Conservation (phyloP, 92 coral and sea anemone species). For the Diadumene lineata region DNA sequence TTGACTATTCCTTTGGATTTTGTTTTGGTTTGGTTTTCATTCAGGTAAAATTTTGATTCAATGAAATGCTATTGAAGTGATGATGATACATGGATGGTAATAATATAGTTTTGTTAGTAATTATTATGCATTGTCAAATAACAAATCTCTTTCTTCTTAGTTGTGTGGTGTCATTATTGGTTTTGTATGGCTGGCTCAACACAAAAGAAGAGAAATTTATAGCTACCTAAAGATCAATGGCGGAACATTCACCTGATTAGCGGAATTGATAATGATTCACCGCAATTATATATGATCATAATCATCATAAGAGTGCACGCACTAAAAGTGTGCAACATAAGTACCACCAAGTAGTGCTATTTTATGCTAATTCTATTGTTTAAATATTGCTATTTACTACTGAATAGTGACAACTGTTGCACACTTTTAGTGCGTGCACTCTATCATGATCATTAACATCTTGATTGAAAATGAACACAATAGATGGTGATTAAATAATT, state of each 20-base stretch:
- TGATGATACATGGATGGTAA: background rate
- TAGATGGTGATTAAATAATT: no score
- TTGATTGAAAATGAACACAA: no score
- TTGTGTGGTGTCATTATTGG: background rate
- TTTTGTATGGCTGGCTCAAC: background rate
- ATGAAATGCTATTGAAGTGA: background rate
- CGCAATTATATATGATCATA: no score
- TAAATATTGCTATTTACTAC: no score
- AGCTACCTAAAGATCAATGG: background rate
- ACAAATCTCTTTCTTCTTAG: background rate
- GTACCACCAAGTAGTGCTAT: no score
- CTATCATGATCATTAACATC: no score
- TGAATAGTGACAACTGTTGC: no score
- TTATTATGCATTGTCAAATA: background rate
- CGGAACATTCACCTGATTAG: slow-evolving; percentile 1
- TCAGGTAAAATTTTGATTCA: background rate
- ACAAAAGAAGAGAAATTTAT: background rate
- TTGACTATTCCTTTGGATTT: slow-evolving; percentile 7
- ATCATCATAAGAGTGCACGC: no score
- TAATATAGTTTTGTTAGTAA: no score
- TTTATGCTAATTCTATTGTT: no score
- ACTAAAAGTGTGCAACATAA: no score
- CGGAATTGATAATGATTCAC: background rate
- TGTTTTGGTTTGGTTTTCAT: slow-evolving; percentile 1
- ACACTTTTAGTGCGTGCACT: no score